Evolutionary conservation across 2,888 invertebrate genomes (phyloP).

Genomic region (Pyralis farinalis): DNA sequence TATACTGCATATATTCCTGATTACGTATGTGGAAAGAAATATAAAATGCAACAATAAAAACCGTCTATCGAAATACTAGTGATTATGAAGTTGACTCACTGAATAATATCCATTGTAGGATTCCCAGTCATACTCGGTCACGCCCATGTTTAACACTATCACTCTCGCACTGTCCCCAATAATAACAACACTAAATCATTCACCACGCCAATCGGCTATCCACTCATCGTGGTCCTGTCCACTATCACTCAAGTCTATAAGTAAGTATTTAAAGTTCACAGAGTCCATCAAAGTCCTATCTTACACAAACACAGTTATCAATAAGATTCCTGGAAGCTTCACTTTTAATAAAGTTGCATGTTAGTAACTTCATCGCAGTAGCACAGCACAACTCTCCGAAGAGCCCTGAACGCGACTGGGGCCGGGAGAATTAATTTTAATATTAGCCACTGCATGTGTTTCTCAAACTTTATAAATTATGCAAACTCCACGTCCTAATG

Average conservation of each 20-base stretch:
- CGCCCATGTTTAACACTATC: constrained; percentile 64
- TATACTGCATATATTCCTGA: not conserved
- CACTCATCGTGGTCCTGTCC: constrained; percentile 29
- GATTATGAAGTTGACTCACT: constrained; percentile 45
- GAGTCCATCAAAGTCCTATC: constrained; percentile 49
- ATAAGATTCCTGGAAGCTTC: constrained; percentile 49
- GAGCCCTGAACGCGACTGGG: constrained; percentile 70
- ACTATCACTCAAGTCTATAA: constrained; percentile 33
- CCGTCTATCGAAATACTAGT: not conserved
- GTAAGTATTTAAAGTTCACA: constrained; percentile 39
- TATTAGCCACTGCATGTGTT: constrained; percentile 61
- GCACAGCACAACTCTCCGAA: constrained; percentile 54
- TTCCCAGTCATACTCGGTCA: constrained; percentile 73
- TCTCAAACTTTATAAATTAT: constrained; percentile 54
- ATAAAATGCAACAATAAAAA: too few species aligned
- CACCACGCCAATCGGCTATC: constrained; percentile 17
- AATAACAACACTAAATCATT: constrained; percentile 44
- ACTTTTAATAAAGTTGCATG: constrained; percentile 47
- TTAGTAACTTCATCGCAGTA: constrained; percentile 58
- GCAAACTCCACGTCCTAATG: constrained; percentile 23
- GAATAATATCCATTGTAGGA: constrained; percentile 71
- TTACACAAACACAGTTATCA: constrained; percentile 66
- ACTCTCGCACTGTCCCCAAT: constrained; percentile 10
- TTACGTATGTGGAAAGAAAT: not conserved
- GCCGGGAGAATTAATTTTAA: constrained; percentile 75